phyloP scores from a whole-genome alignment of 2,113 vertebrate genomes.

The Rhinolophus ferrumequinum region DNA sequence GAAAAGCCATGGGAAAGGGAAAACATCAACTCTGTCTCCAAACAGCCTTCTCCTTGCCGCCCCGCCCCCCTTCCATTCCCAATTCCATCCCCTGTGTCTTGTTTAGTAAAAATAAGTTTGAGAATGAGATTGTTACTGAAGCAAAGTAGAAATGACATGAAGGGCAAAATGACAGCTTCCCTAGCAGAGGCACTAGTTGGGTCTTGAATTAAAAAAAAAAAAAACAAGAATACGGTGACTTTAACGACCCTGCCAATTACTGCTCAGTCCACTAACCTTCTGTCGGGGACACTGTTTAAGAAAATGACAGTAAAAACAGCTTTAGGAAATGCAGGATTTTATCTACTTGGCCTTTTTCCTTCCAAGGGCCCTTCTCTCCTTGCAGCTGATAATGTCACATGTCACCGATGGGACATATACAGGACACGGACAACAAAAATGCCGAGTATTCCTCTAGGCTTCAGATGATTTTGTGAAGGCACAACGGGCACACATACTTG shows the following conservation, averaged over 20 bases:
- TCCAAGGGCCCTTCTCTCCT: not conserved
- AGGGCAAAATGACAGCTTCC: not conserved
- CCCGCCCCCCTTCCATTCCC: not conserved
- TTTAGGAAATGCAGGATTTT: not conserved
- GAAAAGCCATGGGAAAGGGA: not conserved
- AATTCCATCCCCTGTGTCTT: not conserved
- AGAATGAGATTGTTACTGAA: not conserved
- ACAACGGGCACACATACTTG: fast-evolving
- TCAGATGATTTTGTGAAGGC: not conserved
- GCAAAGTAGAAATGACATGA: conserved; percentile 5
- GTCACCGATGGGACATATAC: not conserved
- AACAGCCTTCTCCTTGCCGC: not conserved
- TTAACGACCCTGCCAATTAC: conserved; percentile 51
- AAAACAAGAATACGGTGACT: not conserved
- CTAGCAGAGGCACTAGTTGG: not conserved
- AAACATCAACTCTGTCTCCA: not conserved
- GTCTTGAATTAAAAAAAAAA: not conserved
- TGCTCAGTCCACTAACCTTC: not conserved
- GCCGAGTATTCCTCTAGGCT: not conserved
- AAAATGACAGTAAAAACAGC: not conserved
- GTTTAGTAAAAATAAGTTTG: conserved; percentile 27
- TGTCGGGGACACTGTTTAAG: not conserved
- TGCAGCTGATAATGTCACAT: conserved; percentile 39
- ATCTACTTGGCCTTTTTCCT: conserved; percentile 27
- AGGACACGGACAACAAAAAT: not conserved